Evolutionary conservation across 2,888 invertebrate species (phyloP), one percentile per base, ranked within the genome.

Genomic region (Galerucella calmariensis): DNA sequence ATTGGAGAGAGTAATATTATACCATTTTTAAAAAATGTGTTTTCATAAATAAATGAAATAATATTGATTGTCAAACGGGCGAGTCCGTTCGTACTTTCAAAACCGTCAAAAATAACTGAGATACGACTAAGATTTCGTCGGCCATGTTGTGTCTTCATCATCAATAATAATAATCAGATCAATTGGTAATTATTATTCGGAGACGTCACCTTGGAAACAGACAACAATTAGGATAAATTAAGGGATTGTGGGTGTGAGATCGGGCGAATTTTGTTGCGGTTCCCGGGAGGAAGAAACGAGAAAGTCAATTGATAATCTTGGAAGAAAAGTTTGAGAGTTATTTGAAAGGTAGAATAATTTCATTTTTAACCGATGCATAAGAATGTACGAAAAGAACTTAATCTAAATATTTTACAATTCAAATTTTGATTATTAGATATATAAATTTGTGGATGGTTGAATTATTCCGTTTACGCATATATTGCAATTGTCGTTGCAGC

Each of bases 151-250:
- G 83, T 81, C 83, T 85, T 84, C 86, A 86, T 84, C 86, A 86
- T 86, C 86, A 86, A 86, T 85, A 86, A 86, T 87, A 86, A 86
- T 85, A 86, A 87, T 87, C 86, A 86, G 83, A 86, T 86, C 85
- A 86, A 86, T 86, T 86, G 86, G 85, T 86, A 85, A 86, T 86
- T 86, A 86, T 86, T 86, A 86, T 85, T 83, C 84, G 79, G 81
- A 81, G 79, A 81, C 85, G 86, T 87, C 86, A 85, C 87, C 86
- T 83, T 83, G 86, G 86, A 80, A 85, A 87, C 86, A 85, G 85
- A 86, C 87, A 86, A 87, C 86, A 86, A 87, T 87, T 87, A 86
- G 86, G 85, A 85, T 85, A 85, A 86, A 86, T 86, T 86, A 86
- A 84, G 83, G 84, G 82, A 80, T 75, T 77, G 73, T 75, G 58